Evolutionary conservation across 2,797 vertebrate species (phyloP).

Genomic region (Phalloptychus januarius): DNA sequence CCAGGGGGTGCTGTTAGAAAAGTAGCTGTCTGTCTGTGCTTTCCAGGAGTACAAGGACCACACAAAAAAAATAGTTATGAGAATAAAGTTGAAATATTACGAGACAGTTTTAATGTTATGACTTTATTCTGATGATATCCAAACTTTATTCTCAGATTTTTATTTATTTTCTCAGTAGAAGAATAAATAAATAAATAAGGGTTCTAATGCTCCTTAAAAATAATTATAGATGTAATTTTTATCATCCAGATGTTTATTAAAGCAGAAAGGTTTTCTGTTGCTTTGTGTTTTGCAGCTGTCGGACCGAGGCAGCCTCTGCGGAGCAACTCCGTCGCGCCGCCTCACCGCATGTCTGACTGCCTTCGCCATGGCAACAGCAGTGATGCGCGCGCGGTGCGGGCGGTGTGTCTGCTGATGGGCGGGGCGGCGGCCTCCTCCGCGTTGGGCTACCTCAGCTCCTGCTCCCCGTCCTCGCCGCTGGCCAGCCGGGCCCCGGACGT

Average conservation of each 20-base stretch:
- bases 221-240: not conserved
- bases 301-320: slow-evolving; percentile 49
- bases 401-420: slow-evolving; percentile 86
- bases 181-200: too few species aligned
- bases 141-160: too few species aligned
- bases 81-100: too few species aligned
- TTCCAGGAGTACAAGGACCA: too few species aligned
- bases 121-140: too few species aligned
- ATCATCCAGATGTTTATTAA: not conserved
- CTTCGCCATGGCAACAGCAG: slow-evolving; percentile 86
- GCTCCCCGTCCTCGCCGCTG: slow-evolving; percentile 68
- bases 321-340: slow-evolving; percentile 60
- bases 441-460: slow-evolving; percentile 83
- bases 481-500: slow-evolving; percentile 54
- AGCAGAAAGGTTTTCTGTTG: too few species aligned
- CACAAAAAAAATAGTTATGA: too few species aligned
- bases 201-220: too few species aligned
- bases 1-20: too few species aligned
- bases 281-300: slow-evolving; percentile 41
- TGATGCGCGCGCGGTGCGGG: slow-evolving; percentile 80
- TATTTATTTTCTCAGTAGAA: too few species aligned
- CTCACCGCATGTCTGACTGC: slow-evolving; percentile 78
- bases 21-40: too few species aligned
- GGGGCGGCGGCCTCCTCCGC: slow-evolving; percentile 83
- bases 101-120: too few species aligned